Evolutionary conservation across 2,888 invertebrate genomes (phyloP).

Genomic region (Hirtodrosophila trivittata): DNA sequence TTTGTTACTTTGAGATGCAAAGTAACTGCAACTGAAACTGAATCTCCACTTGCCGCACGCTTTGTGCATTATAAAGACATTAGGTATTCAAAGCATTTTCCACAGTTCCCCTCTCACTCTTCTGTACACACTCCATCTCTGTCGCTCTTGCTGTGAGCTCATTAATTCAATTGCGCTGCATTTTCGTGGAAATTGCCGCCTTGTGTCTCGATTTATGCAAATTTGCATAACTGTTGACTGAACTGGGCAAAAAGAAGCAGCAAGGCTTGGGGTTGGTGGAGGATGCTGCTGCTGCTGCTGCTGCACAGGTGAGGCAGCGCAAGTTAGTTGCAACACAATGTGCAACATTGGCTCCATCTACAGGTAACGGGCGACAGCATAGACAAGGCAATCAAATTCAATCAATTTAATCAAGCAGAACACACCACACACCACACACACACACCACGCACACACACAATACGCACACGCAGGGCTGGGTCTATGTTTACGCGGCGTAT

Average conservation of each 20-base stretch:
- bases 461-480: conserved; percentile 11
- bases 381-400: conserved; percentile 70
- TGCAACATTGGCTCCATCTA: conserved; percentile 12
- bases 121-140: background rate
- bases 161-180: conserved; percentile 75
- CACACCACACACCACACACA: conserved; percentile 17
- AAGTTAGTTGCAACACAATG: conserved; percentile 30
- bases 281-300: too few species aligned
- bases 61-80: conserved; percentile 67
- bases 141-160: conserved; percentile 26
- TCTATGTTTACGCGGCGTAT: conserved; percentile 52
- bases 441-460: conserved; percentile 30
- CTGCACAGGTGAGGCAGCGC: too few species aligned
- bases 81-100: conserved; percentile 72
- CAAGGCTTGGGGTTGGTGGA: too few species aligned
- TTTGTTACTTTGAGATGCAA: conserved; percentile 44
- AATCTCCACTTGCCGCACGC: conserved; percentile 52
- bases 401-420: conserved; percentile 73
- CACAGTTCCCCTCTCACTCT: background rate
- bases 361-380: conserved; percentile 13
- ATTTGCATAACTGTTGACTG: conserved; percentile 67
- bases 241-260: conserved; percentile 5
- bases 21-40: conserved; percentile 21
- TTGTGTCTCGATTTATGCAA: conserved; percentile 41
- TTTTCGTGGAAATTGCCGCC: conserved; percentile 68